These are phyloP conservation scores for Eira barbara DNA, from an alignment of 2,113 vertebrate genomes.

Conservation along the genomic window DNA sequence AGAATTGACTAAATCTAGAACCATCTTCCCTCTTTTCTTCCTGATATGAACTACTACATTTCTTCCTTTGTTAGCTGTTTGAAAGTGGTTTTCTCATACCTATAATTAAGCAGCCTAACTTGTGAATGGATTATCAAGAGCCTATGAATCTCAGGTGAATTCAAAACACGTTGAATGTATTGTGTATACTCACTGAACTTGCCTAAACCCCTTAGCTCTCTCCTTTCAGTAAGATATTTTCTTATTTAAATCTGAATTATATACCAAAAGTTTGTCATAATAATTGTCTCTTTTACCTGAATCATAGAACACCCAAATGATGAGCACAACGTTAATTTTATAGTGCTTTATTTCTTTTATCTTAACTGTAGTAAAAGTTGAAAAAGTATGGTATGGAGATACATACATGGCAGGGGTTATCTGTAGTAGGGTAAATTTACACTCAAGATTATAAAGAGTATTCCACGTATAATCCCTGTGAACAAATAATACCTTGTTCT, in stretches of 20 bases:
- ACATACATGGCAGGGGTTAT: background rate
- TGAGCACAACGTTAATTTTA: background rate
- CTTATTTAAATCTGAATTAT: background rate
- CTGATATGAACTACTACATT: background rate
- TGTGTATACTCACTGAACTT: background rate
- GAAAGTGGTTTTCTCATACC: background rate
- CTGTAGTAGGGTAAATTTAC: background rate
- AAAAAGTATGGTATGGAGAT: background rate
- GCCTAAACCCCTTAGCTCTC: background rate
- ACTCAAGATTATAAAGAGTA: background rate
- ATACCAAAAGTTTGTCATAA: background rate
- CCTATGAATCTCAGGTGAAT: background rate
- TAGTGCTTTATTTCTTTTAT: background rate
- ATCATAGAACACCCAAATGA: background rate
- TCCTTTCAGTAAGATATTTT: background rate
- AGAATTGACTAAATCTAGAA: background rate
- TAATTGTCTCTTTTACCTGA: background rate
- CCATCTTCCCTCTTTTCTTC: background rate
- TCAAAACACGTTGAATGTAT: background rate
- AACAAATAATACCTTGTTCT: background rate
- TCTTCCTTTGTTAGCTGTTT: background rate
- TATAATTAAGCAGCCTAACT: background rate
- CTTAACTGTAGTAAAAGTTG: background rate
- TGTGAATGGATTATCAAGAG: background rate
- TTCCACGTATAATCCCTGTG: background rate